Base-by-base conservation (phyloP, 1,140 invertebrate species). In the Phortica variegata region DNA sequence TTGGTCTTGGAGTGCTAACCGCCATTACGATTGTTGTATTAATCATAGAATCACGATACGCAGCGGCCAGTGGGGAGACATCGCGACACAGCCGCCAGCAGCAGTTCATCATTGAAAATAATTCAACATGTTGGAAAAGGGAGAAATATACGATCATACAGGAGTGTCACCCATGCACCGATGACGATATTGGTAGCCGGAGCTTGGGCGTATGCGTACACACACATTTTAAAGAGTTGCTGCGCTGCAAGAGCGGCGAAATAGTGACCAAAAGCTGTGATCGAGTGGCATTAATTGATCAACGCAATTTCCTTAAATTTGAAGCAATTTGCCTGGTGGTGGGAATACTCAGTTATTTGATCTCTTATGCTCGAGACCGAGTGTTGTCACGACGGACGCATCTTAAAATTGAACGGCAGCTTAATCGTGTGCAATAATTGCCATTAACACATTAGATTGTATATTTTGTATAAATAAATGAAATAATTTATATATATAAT, bases 271-370 rank as follows among this genome's bases (percentile, higher is more conserved):
- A 86, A 77, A 85, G 85, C 62, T 87, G 85, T 63, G 84, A 87
- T 54, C 79, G 78, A 54, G 83, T 86, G 12, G 83, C 81, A 13
- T 87, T 85, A 78, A 79, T 89, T 21, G 88, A 90, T 61, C 87
- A 90, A 71, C 77, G 81, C 45, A 82, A 85, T 34, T 95, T 90
- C 77, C 91, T 91, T 83, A 85, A 89, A 61, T 95, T 95, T 73
- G 86, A 92, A 65, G 81, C 81, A 10, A 83, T 85, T 50, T 86
- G 87, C 75, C 85, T 91, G 59, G 69, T 84, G 0, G 43, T 86
- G 21, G 85, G 85, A 8, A 52, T 89, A 86, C 18, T 83, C 69
- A 46, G 47, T 59, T 73, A 69, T 19, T 44, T 69, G 12, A 41
- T 65, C 2, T 65, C 66, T 34, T 74, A 69, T 57, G 56, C 66